Conservation (phyloP, 2,888 invertebrate genomes). For the Drosophila dives region DNA sequence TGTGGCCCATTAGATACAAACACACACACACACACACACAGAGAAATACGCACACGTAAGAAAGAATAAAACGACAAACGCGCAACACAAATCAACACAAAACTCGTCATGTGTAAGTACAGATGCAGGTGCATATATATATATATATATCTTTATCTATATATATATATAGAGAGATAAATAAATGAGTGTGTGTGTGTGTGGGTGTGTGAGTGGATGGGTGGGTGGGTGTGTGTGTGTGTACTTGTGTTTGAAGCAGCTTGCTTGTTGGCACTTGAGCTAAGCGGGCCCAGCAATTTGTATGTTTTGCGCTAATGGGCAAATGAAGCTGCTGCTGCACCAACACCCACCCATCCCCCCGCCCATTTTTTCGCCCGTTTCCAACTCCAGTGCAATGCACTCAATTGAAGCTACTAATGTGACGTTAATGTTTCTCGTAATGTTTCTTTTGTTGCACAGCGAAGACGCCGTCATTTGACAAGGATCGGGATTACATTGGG, state of each 20-base stretch:
- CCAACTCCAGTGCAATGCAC: constrained; percentile 4
- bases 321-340: constrained; percentile 45
- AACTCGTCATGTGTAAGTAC: constrained; percentile 54
- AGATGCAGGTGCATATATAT: constrained; percentile 8
- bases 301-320: constrained; percentile 68
- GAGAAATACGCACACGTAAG: constrained; percentile 20
- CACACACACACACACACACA: neutral
- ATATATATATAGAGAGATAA: neutral
- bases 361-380: neutral
- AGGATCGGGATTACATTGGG: constrained; percentile 94
- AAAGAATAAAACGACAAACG: constrained; percentile 8
- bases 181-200: constrained; percentile 1
- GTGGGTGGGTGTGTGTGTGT: neutral
- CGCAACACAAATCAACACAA: constrained; percentile 30
- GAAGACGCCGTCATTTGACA: constrained; percentile 85
- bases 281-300: constrained; percentile 66
- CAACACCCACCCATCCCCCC: constrained; percentile 4
- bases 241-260: constrained; percentile 40
- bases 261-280: constrained; percentile 63
- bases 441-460: constrained; percentile 57
- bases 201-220: neutral
- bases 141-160: neutral
- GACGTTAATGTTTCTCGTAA: constrained; percentile 8
- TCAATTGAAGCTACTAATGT: constrained; percentile 9
- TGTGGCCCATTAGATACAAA: constrained; percentile 35